Conservation (phyloP, 2,113 vertebrate species). For the Upupa epops region DNA sequence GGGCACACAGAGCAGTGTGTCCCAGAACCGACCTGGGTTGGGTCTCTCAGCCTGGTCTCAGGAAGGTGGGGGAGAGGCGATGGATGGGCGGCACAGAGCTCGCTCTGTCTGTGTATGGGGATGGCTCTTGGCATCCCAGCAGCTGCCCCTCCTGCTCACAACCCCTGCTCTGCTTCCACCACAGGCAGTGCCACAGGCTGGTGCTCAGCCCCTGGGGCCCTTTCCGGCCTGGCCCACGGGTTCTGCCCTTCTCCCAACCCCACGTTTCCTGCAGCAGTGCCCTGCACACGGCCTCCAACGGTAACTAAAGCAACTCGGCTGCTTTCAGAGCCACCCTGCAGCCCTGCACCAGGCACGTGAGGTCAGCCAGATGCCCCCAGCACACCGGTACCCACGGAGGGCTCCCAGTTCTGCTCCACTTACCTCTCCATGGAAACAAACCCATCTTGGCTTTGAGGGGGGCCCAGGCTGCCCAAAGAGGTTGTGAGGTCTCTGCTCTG, state of each 20-base stretch:
- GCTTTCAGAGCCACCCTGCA: neutral
- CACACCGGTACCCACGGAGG: too few species aligned
- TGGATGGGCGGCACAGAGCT: neutral
- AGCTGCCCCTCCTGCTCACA: rapidly evolving
- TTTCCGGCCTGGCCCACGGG: neutral
- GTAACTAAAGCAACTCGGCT: neutral
- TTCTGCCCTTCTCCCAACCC: neutral
- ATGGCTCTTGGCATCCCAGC: neutral
- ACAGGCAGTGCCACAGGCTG: neutral
- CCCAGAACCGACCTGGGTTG: too few species aligned
- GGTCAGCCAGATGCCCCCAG: neutral
- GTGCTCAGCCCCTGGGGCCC: too few species aligned
- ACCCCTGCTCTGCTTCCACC: neutral
- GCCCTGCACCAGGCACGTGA: rapidly evolving
- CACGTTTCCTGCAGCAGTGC: neutral
- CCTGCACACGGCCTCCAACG: neutral
- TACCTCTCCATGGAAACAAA: neutral
- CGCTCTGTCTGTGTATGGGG: neutral
- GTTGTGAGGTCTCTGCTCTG: too few species aligned
- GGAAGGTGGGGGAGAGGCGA: neutral
- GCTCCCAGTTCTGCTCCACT: neutral
- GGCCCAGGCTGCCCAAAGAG: too few species aligned
- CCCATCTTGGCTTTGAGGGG: too few species aligned
- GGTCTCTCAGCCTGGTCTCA: too few species aligned
- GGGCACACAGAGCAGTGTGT: too few species aligned